Evolutionary conservation across 2,888 invertebrate species (phyloP).

Genomic region (Xanthorhoe spadicearia): DNA sequence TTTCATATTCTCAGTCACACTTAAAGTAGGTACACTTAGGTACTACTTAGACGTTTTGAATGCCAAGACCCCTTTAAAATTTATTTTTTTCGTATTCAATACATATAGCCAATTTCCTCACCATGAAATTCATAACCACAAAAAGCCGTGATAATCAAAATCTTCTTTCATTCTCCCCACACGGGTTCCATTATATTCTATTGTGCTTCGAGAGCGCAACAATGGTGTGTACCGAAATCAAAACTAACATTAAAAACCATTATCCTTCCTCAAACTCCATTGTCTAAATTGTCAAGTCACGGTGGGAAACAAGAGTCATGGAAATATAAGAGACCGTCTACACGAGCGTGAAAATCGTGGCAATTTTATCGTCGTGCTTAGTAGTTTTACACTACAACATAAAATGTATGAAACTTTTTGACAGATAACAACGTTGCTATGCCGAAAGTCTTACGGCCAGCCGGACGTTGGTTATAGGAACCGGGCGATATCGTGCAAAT

Average conservation of each 20-base stretch:
- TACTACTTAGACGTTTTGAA: too few species aligned
- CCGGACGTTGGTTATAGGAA: too few species aligned
- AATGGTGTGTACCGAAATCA: slow-evolving; percentile 54
- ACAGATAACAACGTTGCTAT: too few species aligned
- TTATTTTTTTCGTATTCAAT: neutral
- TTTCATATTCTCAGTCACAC: too few species aligned
- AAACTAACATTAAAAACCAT: slow-evolving; percentile 61
- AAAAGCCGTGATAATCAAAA: neutral
- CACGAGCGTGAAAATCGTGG: neutral
- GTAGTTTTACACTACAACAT: too few species aligned
- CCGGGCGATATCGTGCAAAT: too few species aligned
- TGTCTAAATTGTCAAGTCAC: slow-evolving; percentile 61
- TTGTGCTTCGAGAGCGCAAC: slow-evolving; percentile 41
- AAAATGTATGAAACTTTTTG: too few species aligned
- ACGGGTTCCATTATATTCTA: slow-evolving; percentile 8
- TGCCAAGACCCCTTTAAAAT: too few species aligned
- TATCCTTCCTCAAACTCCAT: slow-evolving; percentile 58
- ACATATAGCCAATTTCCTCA: neutral
- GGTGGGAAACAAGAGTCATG: slow-evolving; percentile 58
- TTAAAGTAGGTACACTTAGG: too few species aligned
- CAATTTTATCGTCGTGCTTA: too few species aligned
- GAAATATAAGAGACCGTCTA: slow-evolving; percentile 35
- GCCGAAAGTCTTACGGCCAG: too few species aligned
- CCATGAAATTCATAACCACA: neutral
- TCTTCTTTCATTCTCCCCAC: slow-evolving; percentile 5